Base-by-base conservation (phyloP, 2,888 invertebrate species). In the Trachelus troglodyta region DNA sequence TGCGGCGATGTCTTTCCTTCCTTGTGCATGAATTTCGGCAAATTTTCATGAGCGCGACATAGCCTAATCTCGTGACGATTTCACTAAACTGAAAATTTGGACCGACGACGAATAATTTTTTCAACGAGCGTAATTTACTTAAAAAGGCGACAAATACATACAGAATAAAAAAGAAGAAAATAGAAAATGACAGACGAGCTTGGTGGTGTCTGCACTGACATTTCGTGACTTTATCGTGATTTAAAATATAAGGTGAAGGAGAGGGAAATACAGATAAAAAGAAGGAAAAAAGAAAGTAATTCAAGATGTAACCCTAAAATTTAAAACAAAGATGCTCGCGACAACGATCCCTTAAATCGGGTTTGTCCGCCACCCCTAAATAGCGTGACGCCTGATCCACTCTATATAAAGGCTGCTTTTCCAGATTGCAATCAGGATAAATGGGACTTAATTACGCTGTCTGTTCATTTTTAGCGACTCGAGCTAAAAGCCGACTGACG, bases 371-470 rank as follows among this genome's bases (percentile, higher is more conserved):
- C 69, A 73, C 23, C 40, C 73, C 77, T 73, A 77, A 68, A 40
- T 68, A 34, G 15, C 76, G 79, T 11, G 40, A 33, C 15, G 12
- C 31, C 12, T 34, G 12, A 71, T 73, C 74, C 33, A 11, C 23
- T 11, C 35, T n/a, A 4, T 35, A 35, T n/a, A 71, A 68, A 71
- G 35, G 37, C 77, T 23, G 37, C 31, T 71, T 77, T 81, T 34
- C 76, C 81, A 79, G 80, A 84, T 86, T 78, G 83, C 84, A 84
- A 85, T 86, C 83, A 79, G 81, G 82, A 85, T 85, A 85, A 86
- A 84, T 81, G 81, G 80, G 81, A 85, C 85, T 85, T 86, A 85
- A 86, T 86, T 87, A 85, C 75, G 68, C 74, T 75, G 79, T 74
- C 73, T 75, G 6, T 30, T 9, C 37, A 75, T 77, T 37, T 12